Evolutionary conservation across 64 coral and sea anemone species (phyloP).

Genomic region (Dendronephthya gigantea): DNA sequence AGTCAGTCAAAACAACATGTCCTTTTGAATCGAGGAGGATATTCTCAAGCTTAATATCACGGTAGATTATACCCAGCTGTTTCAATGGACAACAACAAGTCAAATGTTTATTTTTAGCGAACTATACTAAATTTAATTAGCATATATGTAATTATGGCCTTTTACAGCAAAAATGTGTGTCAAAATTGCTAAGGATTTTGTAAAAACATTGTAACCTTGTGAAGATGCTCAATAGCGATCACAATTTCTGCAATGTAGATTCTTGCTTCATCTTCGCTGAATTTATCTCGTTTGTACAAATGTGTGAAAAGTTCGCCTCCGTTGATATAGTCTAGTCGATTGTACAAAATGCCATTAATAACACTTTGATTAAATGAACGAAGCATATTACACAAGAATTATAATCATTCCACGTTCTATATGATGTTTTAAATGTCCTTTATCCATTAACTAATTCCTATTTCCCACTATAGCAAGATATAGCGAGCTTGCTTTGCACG

Average conservation of each 20-base stretch:
- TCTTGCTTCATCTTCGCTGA: slow-evolving; percentile 86
- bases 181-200: too few species aligned
- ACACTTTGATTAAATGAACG: too few species aligned
- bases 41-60: slow-evolving; percentile 97
- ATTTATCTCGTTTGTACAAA: slow-evolving; percentile 93
- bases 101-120: neutral
- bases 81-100: neutral
- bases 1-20: slow-evolving; percentile 94
- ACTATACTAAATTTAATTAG: neutral
- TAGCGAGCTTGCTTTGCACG: too few species aligned
- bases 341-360: too few species aligned
- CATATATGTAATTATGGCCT: too few species aligned
- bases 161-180: too few species aligned
- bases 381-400: too few species aligned
- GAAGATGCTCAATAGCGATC: slow-evolving; percentile 89
- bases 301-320: slow-evolving; percentile 94
- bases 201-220: slow-evolving; percentile 44
- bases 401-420: too few species aligned
- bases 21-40: slow-evolving; percentile 78
- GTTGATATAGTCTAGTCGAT: slow-evolving; percentile 89
- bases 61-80: slow-evolving; percentile 98
- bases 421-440: too few species aligned
- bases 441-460: too few species aligned
- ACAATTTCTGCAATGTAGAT: slow-evolving; percentile 95
- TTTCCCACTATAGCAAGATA: too few species aligned